Evolutionary conservation across 1,140 invertebrate genomes (phyloP).

Genomic region (Diabrotica undecimpunctata): DNA sequence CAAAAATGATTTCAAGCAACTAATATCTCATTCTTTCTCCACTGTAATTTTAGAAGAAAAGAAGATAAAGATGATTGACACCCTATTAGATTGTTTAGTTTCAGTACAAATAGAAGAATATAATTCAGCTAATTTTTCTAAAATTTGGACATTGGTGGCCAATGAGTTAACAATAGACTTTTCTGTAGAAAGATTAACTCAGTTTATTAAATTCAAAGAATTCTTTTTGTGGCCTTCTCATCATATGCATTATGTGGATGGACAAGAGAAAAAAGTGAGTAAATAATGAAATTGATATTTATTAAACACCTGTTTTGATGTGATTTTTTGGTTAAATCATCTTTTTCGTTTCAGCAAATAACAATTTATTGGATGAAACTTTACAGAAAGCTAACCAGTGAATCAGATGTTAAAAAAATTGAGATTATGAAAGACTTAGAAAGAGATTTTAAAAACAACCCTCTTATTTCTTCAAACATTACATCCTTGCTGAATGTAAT

Average conservation of each 20-base stretch:
- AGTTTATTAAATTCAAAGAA: constrained; percentile 12
- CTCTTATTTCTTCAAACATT: constrained; percentile 21
- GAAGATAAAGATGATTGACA: constrained; percentile 14
- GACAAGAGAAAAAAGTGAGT: constrained; percentile 18
- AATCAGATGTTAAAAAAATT: constrained; percentile 14
- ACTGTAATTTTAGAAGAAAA: constrained; percentile 10
- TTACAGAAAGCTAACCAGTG: constrained; percentile 6
- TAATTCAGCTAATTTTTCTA: constrained; percentile 18
- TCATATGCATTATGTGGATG: constrained; percentile 21
- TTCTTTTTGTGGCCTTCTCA: constrained; percentile 28
- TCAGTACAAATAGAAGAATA: constrained; percentile 13
- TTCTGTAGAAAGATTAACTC: constrained; percentile 5
- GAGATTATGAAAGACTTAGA: constrained; percentile 21
- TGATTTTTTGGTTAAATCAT: too few relatives aligned
- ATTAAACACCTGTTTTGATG: too few relatives aligned
- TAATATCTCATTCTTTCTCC: constrained; percentile 10
- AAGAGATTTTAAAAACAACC: constrained; percentile 25
- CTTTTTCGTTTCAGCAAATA: constrained; percentile 12
- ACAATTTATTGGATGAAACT: constrained; percentile 12
- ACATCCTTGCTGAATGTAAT: constrained; percentile 19
- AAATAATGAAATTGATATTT: not conserved
- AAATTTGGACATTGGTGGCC: constrained; percentile 23
- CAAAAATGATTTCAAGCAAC: constrained; percentile 6
- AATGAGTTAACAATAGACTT: constrained; percentile 12
- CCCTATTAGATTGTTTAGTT: constrained; percentile 8